Percentiles rank a stretch among this genome's conserved stretches.
Conservation (phyloP, 2,797 vertebrate species). For the Mus minutoides region DNA sequence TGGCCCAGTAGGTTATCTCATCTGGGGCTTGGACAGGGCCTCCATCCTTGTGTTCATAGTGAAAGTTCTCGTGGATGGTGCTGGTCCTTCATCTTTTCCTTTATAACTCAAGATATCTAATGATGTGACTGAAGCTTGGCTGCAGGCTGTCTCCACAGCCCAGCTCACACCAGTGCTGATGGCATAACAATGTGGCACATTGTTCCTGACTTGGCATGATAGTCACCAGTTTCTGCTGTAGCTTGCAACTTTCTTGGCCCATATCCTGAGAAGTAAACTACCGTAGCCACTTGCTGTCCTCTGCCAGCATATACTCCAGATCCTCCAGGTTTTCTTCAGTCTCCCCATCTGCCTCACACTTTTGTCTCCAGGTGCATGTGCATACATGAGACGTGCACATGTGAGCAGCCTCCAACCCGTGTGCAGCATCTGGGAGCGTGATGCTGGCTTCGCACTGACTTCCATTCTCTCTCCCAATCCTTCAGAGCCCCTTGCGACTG, state of each 20-base stretch:
- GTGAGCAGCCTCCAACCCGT: neutral
- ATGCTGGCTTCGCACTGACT: neutral
- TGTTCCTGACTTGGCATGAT: neutral
- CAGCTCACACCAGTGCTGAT: too few species aligned
- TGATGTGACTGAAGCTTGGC: neutral
- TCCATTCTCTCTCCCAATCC: neutral
- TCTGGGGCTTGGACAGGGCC: too few species aligned
- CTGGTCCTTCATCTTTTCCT: neutral
- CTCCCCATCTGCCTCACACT: neutral
- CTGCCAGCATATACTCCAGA: rapidly evolving
- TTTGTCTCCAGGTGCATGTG: neutral
- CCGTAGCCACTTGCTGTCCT: neutral
- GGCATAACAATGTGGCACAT: neutral
- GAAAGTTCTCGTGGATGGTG: neutral
- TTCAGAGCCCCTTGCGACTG: neutral
- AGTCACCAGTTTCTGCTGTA: neutral
- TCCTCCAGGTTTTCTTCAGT: neutral
- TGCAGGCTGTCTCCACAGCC: neutral
- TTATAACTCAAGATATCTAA: neutral
- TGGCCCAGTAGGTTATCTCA: neutral
- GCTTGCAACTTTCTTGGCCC: neutral
- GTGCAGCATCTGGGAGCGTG: neutral
- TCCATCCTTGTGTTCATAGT: neutral
- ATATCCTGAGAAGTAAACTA: neutral
- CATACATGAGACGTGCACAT: neutral